Percentiles rank a stretch among this genome's conserved stretches.
These are phyloP conservation scores for Emydoidea blandingii DNA, from an alignment of 2,797 vertebrate species.

Conservation along the genomic window DNA sequence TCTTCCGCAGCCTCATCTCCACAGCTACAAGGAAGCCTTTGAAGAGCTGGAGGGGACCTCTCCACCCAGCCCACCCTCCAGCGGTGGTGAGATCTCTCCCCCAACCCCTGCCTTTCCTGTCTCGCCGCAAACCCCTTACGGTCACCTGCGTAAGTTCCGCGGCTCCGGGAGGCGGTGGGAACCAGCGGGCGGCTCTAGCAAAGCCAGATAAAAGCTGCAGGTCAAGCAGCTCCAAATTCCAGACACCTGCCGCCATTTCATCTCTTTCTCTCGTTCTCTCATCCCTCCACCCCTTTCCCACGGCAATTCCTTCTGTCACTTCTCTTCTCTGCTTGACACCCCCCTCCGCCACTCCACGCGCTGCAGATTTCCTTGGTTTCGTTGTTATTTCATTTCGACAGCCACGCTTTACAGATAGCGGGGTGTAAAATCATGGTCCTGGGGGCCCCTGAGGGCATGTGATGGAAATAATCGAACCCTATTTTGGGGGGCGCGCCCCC, in stretches of 20 bases:
- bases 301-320: background rate
- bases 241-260: slow-evolving; percentile 26
- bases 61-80: slow-evolving; percentile 83
- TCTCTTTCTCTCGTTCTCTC: background rate
- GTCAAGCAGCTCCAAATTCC: slow-evolving; percentile 55
- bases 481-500: background rate
- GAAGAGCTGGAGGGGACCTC: slow-evolving; percentile 92
- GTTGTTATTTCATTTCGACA: background rate
- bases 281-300: background rate
- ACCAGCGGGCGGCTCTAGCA: slow-evolving; percentile 46
- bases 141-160: slow-evolving; percentile 86
- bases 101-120: slow-evolving; percentile 88
- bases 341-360: background rate
- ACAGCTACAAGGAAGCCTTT: slow-evolving; percentile 98
- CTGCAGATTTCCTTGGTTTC: background rate
- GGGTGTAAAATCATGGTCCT: background rate
- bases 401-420: background rate
- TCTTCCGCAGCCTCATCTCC: slow-evolving; percentile 90
- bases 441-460: background rate
- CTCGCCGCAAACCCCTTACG: slow-evolving; percentile 89
- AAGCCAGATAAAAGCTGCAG: slow-evolving; percentile 32
- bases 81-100: slow-evolving; percentile 93
- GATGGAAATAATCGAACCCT: background rate
- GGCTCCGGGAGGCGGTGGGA: slow-evolving; percentile 78
- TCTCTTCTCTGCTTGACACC: background rate